phyloP scores from a whole-genome alignment of 2,888 invertebrate species.

The Cryptus armator region DNA sequence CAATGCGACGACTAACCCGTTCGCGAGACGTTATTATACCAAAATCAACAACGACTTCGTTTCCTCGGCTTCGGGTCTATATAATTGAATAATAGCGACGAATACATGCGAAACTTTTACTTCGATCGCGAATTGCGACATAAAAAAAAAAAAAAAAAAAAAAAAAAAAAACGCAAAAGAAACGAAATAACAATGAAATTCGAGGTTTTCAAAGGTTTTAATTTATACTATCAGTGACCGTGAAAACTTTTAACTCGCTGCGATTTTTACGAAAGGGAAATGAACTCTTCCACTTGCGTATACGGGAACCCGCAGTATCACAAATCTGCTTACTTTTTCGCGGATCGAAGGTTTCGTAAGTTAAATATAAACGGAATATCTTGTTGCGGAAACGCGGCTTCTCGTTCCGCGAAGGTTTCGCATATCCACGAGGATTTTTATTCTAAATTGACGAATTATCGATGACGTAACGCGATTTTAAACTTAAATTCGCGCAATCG shows the following conservation, averaged over 20 bases:
- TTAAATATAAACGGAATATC: constrained; percentile 20
- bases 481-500: constrained; percentile 33
- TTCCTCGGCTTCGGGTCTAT: no score
- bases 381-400: background rate
- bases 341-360: constrained; percentile 8
- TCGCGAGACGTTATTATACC: constrained; percentile 28
- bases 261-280: background rate
- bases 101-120: constrained; percentile 36
- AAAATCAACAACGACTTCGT: constrained; percentile 47
- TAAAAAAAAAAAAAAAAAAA: background rate
- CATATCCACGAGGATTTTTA: background rate
- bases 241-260: no score
- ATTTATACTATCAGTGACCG: no score
- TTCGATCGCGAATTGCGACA: background rate
- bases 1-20: constrained; percentile 53
- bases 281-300: background rate
- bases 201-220: no score
- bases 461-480: constrained; percentile 23
- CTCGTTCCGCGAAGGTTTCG: background rate
- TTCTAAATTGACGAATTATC: constrained; percentile 21
- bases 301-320: background rate
- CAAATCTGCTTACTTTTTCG: background rate
- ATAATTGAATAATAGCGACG: background rate
- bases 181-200: no score
- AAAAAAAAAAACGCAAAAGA: no score